Conservation (phyloP, 2,888 invertebrate genomes). For the Steinernema scapterisci region DNA sequence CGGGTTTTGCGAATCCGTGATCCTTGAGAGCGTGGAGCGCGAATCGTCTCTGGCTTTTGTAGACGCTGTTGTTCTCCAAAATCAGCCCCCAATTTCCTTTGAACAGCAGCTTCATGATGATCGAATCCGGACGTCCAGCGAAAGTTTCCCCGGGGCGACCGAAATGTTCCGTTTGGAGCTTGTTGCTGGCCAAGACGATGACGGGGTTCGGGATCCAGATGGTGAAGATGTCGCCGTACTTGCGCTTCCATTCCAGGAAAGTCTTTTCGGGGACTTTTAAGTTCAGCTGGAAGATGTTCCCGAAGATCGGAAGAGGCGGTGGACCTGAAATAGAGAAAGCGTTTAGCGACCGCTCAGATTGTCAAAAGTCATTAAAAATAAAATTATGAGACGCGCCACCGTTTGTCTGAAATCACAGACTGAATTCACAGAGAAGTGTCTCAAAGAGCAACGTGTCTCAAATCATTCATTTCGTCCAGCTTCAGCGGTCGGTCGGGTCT, state of each 20-base stretch:
- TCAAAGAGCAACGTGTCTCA: too few species aligned
- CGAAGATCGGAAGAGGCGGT: neutral
- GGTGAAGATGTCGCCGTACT: slow-evolving; percentile 11
- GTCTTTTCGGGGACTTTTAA: neutral
- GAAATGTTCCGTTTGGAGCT: slow-evolving; percentile 5
- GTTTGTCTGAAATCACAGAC: too few species aligned
- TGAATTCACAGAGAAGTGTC: too few species aligned
- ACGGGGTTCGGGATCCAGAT: slow-evolving; percentile 20
- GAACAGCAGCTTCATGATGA: slow-evolving; percentile 17
- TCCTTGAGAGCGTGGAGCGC: slow-evolving; percentile 1
- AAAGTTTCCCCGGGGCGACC: neutral
- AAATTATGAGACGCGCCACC: too few species aligned
- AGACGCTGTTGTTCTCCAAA: neutral
- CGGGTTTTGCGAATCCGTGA: neutral
- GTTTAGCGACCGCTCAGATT: too few species aligned
- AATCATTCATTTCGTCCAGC: too few species aligned
- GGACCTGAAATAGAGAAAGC: neutral
- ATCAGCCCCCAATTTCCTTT: slow-evolving; percentile 12
- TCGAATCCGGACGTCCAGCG: slow-evolving; percentile 2
- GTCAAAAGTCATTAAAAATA: too few species aligned
- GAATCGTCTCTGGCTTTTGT: neutral
- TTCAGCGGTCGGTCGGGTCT: too few species aligned
- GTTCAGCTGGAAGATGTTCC: slow-evolving; percentile 8
- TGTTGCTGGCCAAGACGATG: slow-evolving; percentile 2
- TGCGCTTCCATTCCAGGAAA: neutral